Base-by-base conservation (phyloP, 2,797 vertebrate species). In the Thunnus albacares region DNA sequence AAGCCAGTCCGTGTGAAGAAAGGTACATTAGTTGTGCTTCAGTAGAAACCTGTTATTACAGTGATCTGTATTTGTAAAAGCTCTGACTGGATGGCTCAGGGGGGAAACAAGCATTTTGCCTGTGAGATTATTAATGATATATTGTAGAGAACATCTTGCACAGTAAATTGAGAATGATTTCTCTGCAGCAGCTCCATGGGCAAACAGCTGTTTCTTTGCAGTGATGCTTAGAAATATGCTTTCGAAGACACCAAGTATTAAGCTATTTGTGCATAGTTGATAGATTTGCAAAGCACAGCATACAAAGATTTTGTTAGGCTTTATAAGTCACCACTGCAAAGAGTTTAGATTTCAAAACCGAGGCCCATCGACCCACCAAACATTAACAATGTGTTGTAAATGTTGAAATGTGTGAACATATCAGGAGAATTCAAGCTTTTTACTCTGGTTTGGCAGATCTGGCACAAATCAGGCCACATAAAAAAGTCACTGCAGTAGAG, bases 1-100 rank as follows among this genome's bases (percentile, higher is more conserved):
- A 69, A 72, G 81, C 61, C 63, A 24, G 58, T 82, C 56, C 59
- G 20, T 57, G 57, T 71, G 14, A 73, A 78, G 77, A 86, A 84
- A 86, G 75, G 83, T 84, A 84, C 61, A 64, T 49, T 20, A 75
- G 45, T 66, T 17, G 43, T 47, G 63, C 13, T 55, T 72, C 35
- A 49, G 58, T 26, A 35, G 52, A 24, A 28, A 22, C 64, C 18
- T 49, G 28, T 24, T 18, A 20, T 58, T 14, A 49, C 22, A 55
- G 52, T 24, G 43, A 76, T 38, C 15, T 41, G 15, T 62, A 24
- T 24, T n/a, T 66, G 49, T 5, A 14, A 62, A 77, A 30, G 52
- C 30, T 49, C 28, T 55, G 49, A 64, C 13, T 67, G 22, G 9
- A 63, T 53, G 20, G 52, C 12, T 45, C 67, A 26, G 13, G 4